These are phyloP conservation scores for Polymixis flavicincta DNA, from an alignment of 2,888 invertebrate genomes.

Conservation along the genomic window DNA sequence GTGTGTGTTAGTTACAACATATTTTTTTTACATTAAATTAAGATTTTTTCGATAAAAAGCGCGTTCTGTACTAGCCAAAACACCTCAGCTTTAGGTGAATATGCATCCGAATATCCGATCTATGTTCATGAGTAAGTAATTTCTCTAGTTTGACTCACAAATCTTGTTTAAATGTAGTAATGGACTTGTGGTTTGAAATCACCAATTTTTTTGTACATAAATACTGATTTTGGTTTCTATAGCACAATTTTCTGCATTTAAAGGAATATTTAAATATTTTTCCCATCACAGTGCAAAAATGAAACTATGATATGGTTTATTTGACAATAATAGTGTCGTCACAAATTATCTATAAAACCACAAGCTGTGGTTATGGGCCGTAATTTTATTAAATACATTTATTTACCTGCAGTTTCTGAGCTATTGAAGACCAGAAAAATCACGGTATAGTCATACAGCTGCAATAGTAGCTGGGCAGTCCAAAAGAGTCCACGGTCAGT, in stretches of 20 bases:
- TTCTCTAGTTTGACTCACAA: not conserved
- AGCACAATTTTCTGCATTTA: conserved; percentile 11
- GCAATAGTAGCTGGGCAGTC: conserved; percentile 1
- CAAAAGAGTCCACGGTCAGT: not conserved
- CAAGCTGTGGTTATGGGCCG: not conserved
- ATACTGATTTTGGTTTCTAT: conserved; percentile 36
- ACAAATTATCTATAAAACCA: conserved; percentile 7
- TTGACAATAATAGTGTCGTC: conserved; percentile 1
- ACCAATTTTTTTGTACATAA: conserved; percentile 41
- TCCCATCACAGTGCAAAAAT: conserved; percentile 10
- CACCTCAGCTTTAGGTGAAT: too few relatives aligned
- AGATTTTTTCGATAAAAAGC: too few relatives aligned
- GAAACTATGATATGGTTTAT: not conserved
- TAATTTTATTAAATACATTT: not conserved
- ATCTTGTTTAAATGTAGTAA: not conserved
- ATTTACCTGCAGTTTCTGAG: conserved; percentile 13
- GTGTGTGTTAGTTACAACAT: too few relatives aligned
- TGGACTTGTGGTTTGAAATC: conserved; percentile 15
- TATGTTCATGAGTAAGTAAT: too few relatives aligned
- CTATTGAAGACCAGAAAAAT: conserved; percentile 6
- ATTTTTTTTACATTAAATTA: too few relatives aligned
- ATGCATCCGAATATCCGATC: too few relatives aligned
- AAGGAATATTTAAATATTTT: not conserved
- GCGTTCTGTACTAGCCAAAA: too few relatives aligned
- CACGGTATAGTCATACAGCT: conserved; percentile 15